Conservation (phyloP, 2,797 vertebrate species). For the Austrolebias charrua region DNA sequence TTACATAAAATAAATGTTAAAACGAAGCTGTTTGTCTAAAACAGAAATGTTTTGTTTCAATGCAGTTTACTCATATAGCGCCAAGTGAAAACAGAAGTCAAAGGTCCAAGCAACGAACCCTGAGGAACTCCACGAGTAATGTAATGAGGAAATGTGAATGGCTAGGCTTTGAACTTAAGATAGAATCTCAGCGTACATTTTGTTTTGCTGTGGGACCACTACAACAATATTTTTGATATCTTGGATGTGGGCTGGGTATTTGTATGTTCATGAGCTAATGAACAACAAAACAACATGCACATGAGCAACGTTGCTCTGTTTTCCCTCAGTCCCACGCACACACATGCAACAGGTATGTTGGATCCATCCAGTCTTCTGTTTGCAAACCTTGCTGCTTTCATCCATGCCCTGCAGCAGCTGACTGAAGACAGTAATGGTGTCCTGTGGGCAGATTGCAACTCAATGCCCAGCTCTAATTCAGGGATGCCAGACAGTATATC, state of each 20-base stretch:
- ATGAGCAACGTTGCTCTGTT: constrained; percentile 8
- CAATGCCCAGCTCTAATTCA: constrained; percentile 57
- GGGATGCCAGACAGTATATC: constrained; percentile 65
- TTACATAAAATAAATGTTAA: too few relatives aligned
- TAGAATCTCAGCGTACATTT: background rate
- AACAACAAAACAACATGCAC: constrained; percentile 12
- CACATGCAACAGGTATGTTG: constrained; percentile 15
- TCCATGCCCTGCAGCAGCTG: constrained; percentile 65
- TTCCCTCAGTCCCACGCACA: background rate
- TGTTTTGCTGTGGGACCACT: background rate
- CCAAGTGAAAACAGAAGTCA: too few relatives aligned
- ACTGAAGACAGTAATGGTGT: constrained; percentile 65
- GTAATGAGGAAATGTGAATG: too few relatives aligned
- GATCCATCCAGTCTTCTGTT: constrained; percentile 27
- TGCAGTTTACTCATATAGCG: too few relatives aligned
- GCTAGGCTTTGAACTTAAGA: background rate
- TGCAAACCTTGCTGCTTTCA: constrained; percentile 62
- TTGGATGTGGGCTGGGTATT: background rate
- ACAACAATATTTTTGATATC: background rate
- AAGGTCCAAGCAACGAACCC: too few relatives aligned
- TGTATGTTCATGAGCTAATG: background rate
- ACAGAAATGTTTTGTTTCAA: too few relatives aligned
- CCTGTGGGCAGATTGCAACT: constrained; percentile 73
- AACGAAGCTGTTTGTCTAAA: too few relatives aligned
- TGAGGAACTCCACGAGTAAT: too few relatives aligned